Evolutionary conservation across 2,888 invertebrate genomes (phyloP).

Genomic region (Hyppa rectilinea): DNA sequence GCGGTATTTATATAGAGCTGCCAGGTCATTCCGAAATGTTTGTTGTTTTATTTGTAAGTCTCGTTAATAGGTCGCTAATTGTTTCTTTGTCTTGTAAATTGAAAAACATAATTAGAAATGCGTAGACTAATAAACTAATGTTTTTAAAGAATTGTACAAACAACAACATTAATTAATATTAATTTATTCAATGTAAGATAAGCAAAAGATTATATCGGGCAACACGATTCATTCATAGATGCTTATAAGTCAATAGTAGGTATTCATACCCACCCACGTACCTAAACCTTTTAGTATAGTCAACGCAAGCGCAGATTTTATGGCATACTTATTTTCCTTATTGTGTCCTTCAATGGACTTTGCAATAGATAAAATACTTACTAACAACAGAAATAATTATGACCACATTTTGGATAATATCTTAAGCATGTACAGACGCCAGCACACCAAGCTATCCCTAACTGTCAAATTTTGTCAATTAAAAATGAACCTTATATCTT

Average conservation of each 20-base stretch:
- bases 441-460: no score
- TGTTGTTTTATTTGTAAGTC: constrained; percentile 29
- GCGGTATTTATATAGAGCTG: constrained; percentile 62
- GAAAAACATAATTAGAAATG: background rate
- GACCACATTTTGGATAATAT: no score
- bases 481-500: no score
- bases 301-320: background rate
- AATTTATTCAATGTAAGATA: background rate
- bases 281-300: background rate
- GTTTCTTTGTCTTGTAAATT: background rate
- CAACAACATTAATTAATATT: constrained; percentile 2
- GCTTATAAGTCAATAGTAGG: no score
- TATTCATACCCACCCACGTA: background rate
- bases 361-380: no score
- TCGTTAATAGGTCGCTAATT: background rate
- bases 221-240: background rate
- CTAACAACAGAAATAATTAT: no score
- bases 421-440: no score
- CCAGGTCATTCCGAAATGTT: constrained; percentile 37
- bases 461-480: no score
- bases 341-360: constrained; percentile 10
- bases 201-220: background rate
- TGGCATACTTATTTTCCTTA: background rate
- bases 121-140: background rate
- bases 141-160: background rate